Conservation (phyloP, 2,113 vertebrate species). For the Pachyramphus minor region DNA sequence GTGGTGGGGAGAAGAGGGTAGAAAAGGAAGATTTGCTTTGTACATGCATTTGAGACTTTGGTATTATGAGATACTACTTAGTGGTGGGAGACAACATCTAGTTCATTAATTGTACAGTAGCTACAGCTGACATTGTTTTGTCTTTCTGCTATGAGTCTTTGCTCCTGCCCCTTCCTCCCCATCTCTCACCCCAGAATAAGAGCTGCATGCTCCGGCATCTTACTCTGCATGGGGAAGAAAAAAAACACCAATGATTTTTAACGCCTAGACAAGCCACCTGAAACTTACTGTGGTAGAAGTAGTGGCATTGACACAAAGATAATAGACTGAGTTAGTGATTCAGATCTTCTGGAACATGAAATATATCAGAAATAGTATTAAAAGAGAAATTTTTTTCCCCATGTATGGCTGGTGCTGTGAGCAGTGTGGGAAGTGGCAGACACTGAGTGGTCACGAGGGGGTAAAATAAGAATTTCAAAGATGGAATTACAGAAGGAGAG, state of each 20-base stretch:
- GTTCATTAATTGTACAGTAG: background rate
- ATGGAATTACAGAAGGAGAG: background rate
- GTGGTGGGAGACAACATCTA: background rate
- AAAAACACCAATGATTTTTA: background rate
- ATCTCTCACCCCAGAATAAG: background rate
- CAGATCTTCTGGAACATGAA: background rate
- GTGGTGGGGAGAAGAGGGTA: background rate
- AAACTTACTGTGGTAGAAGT: background rate
- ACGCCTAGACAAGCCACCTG: background rate
- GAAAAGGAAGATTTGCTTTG: background rate
- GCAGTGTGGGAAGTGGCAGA: slow-evolving; percentile 44
- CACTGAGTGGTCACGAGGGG: background rate
- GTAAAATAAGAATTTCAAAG: background rate
- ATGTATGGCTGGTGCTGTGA: background rate
- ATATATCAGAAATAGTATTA: background rate
- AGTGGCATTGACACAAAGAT: background rate
- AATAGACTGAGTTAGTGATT: background rate
- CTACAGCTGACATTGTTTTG: background rate
- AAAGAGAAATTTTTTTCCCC: background rate
- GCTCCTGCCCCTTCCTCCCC: background rate
- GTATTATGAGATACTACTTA: background rate
- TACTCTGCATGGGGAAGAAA: background rate
- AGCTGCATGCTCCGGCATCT: background rate
- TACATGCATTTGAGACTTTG: background rate
- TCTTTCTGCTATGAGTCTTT: background rate